Conservation (phyloP, 2,113 vertebrate species). For the Tychaedon coryphoeus region DNA sequence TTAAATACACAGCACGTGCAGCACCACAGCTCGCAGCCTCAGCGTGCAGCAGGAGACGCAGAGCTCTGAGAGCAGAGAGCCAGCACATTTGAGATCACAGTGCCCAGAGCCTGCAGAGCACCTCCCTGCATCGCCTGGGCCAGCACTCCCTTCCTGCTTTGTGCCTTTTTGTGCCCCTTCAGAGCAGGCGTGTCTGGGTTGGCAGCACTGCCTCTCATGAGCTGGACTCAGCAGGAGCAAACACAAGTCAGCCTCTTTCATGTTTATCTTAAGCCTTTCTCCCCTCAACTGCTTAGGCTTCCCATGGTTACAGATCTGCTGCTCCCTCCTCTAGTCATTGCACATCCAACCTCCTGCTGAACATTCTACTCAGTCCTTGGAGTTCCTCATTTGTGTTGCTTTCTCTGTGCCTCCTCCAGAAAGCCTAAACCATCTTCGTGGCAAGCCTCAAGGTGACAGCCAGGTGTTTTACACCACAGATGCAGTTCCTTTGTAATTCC, state of each 20-base stretch:
- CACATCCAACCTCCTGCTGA: rapidly evolving
- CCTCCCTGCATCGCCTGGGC: rapidly evolving
- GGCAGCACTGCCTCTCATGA: not conserved
- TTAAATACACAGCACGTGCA: conserved; percentile 14
- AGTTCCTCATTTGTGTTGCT: not conserved
- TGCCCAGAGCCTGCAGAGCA: not conserved
- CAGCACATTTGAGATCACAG: rapidly evolving
- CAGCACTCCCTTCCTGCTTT: not conserved
- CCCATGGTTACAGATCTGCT: not conserved
- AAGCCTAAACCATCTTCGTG: not conserved
- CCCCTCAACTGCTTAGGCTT: not conserved
- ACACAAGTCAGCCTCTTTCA: not conserved
- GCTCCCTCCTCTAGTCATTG: not conserved
- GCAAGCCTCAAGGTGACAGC: not conserved
- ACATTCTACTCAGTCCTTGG: not conserved
- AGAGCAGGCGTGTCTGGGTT: not conserved
- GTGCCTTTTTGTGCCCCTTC: not conserved
- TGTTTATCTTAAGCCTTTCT: not conserved
- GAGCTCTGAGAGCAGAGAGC: not conserved
- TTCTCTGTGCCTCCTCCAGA: not conserved
- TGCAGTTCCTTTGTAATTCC: not conserved
- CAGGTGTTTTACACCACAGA: not conserved
- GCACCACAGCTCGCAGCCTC: rapidly evolving
- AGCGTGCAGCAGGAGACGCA: rapidly evolving
- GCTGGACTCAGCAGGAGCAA: not conserved